Conservation (phyloP, 2,797 vertebrate genomes). For the Sphenodon punctatus region DNA sequence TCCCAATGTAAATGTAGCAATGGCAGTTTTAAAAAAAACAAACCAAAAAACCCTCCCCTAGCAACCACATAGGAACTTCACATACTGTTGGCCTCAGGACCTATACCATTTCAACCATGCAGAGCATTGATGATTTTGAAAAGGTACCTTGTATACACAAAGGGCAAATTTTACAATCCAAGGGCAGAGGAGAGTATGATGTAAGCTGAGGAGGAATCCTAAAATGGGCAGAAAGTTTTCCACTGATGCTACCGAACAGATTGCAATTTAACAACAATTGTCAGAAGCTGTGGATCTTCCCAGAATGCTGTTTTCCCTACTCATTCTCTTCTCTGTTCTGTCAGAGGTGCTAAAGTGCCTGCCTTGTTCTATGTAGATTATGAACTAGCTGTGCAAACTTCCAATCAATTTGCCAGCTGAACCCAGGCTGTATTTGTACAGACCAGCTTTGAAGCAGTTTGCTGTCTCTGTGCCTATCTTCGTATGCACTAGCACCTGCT, state of each 20-base stretch:
- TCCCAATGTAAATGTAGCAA: not conserved
- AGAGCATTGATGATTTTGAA: not conserved
- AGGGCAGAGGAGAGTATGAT: not conserved
- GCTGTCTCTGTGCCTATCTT: not conserved
- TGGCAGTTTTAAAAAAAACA: not conserved
- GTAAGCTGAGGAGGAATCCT: too few relatives aligned
- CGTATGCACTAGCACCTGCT: too few relatives aligned
- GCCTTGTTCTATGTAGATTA: not conserved
- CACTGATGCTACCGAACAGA: not conserved
- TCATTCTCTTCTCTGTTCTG: not conserved
- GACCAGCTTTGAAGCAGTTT: not conserved
- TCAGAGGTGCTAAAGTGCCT: not conserved
- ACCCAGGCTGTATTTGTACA: not conserved
- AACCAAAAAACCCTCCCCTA: not conserved
- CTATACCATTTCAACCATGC: not conserved
- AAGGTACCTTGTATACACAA: not conserved
- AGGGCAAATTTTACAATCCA: not conserved
- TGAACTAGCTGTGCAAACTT: not conserved
- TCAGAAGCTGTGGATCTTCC: not conserved
- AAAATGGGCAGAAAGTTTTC: not conserved
- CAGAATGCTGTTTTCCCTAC: not conserved
- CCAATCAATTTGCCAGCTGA: not conserved
- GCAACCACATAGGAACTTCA: accelerated
- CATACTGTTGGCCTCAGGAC: not conserved
- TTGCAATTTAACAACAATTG: not conserved